phyloP scores from a whole-genome alignment of 2,113 vertebrate species.

The Stictonetta naevosa region DNA sequence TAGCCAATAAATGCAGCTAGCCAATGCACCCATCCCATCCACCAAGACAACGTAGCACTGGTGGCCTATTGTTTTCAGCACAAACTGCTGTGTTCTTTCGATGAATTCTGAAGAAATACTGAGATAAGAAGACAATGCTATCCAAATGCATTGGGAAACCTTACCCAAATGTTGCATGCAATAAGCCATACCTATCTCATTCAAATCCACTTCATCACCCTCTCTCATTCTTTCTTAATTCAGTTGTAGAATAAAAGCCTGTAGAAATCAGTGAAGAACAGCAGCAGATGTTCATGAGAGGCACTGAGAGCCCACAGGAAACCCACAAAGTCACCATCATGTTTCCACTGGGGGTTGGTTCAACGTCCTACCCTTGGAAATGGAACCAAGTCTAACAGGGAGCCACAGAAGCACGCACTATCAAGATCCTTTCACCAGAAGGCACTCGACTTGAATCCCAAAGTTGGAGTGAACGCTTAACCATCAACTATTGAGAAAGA shows the following conservation, averaged over 20 bases:
- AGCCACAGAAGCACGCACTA: neutral
- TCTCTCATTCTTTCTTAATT: neutral
- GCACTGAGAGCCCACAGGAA: neutral
- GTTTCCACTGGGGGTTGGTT: neutral
- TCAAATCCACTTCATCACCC: neutral
- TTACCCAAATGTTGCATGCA: neutral
- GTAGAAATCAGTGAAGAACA: neutral
- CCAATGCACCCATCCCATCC: neutral
- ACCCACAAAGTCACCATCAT: neutral
- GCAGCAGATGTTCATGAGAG: neutral
- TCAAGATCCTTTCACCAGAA: neutral
- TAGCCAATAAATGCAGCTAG: neutral
- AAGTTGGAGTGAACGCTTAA: neutral
- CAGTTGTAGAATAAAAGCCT: neutral
- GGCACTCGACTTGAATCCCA: neutral
- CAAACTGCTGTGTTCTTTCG: neutral
- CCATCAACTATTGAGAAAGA: neutral
- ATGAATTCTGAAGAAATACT: neutral
- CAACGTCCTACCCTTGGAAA: neutral
- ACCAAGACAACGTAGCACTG: neutral
- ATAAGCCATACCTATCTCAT: neutral
- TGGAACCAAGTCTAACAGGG: neutral
- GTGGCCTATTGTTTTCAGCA: neutral
- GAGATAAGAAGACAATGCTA: neutral
- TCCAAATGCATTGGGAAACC: neutral